A percentile compares a stretch with the other conserved stretches of the same genome.
phyloP scores from a whole-genome alignment of 2,113 vertebrate species.

The Malurus cyaneus region DNA sequence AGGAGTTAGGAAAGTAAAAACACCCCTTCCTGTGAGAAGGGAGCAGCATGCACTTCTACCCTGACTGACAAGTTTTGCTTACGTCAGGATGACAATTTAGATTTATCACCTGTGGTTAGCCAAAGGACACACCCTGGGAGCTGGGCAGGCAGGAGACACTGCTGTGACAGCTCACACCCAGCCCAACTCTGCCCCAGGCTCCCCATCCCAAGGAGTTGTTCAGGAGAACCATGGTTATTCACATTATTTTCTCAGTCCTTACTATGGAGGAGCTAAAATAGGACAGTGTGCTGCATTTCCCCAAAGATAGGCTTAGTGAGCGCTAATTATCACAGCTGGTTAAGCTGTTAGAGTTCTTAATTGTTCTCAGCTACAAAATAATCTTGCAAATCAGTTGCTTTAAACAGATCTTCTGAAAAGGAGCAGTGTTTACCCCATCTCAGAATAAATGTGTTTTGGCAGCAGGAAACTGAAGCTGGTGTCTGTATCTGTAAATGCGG shows the following conservation, averaged over 20 bases:
- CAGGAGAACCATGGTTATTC: not conserved
- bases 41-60: not conserved
- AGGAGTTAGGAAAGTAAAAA: not conserved
- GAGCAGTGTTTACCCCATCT: not conserved
- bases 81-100: not conserved
- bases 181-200: not conserved
- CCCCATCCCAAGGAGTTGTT: not conserved
- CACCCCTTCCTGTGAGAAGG: not conserved
- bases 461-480: not conserved
- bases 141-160: rapidly evolving
- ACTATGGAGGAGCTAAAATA: not conserved
- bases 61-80: not conserved
- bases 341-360: not conserved
- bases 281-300: not conserved
- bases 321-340: not conserved
- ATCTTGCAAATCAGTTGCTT: not conserved
- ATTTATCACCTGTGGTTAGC: not conserved
- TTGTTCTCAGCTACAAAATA: not conserved
- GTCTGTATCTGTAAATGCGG: not conserved
- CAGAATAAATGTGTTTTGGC: not conserved
- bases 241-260: not conserved
- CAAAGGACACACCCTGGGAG: not conserved
- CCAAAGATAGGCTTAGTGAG: not conserved
- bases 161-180: not conserved
- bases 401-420: not conserved